Percentiles rank a stretch among this genome's conserved stretches.
phyloP scores from a whole-genome alignment of 2,888 invertebrate genomes.

The Hirtodrosophila cameraria region DNA sequence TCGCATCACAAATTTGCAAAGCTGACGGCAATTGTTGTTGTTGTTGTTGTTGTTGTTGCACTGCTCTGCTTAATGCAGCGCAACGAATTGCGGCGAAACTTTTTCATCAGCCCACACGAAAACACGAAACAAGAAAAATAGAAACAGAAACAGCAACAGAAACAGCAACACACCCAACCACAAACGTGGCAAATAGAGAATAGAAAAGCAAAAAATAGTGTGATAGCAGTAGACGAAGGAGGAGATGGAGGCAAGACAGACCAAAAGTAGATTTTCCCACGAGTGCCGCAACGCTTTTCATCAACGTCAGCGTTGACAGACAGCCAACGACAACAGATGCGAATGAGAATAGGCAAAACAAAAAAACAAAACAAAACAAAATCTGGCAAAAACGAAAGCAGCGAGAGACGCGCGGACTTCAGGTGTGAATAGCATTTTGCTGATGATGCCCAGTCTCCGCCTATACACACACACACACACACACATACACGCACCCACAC shows the following conservation, averaged over 20 bases:
- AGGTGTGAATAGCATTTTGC: conserved; percentile 48
- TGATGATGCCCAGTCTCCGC: conserved; percentile 24
- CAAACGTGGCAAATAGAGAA: conserved; percentile 43
- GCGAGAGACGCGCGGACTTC: conserved; percentile 27
- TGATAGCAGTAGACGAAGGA: not conserved
- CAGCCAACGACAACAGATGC: conserved; percentile 57
- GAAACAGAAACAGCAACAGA: conserved; percentile 28
- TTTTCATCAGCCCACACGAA: conserved; percentile 66
- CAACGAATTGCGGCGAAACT: conserved; percentile 73
- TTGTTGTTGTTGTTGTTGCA: conserved; percentile 39
- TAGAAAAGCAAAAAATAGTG: not conserved
- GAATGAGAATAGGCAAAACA: conserved; percentile 45
- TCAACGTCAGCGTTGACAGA: conserved; percentile 62
- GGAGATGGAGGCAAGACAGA: conserved; percentile 1
- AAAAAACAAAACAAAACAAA: not conserved
- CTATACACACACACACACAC: not conserved
- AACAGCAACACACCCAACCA: conserved; percentile 52
- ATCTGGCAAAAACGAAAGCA: not conserved
- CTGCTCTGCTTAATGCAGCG: conserved; percentile 69
- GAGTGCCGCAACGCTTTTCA: conserved; percentile 62
- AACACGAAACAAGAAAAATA: too few species aligned
- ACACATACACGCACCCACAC: not conserved
- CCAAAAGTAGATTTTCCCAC: conserved; percentile 55
- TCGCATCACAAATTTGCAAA: conserved; percentile 29
- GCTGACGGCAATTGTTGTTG: conserved; percentile 16